A percentile compares a stretch with the other conserved stretches of the same genome.
Evolutionary conservation across 2,888 invertebrate genomes (phyloP).

Genomic region (Bellardia pandia): DNA sequence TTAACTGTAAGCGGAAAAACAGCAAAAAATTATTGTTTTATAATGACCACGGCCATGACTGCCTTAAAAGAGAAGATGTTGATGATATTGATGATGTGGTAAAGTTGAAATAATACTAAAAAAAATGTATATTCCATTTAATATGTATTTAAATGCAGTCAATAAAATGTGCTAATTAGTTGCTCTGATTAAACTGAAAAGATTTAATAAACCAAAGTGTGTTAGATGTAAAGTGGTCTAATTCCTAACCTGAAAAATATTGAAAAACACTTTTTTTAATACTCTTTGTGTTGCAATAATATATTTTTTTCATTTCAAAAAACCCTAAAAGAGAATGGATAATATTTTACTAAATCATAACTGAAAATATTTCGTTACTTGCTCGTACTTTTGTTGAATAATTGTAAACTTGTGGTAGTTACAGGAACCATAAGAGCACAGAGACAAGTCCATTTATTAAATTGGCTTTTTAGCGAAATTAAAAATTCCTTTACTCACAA

Average conservation of each 20-base stretch:
- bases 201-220: too few relatives aligned
- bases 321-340: neutral
- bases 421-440: neutral
- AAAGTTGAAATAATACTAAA: neutral
- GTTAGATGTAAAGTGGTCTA: too few relatives aligned
- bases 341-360: neutral
- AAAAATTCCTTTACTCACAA: conserved; percentile 59
- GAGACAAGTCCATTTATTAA: conserved; percentile 50
- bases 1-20: neutral
- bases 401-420: conserved; percentile 21
- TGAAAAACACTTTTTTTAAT: neutral
- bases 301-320: neutral
- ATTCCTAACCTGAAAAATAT: neutral
- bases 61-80: conserved; percentile 5
- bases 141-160: neutral
- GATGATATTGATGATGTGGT: conserved; percentile 50
- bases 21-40: neutral
- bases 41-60: conserved; percentile 52
- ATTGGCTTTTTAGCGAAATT: conserved; percentile 65
- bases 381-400: neutral
- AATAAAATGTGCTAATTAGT: neutral
- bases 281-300: neutral
- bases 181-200: neutral
- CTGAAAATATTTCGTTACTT: neutral
- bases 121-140: neutral